A percentile compares a stretch with the other conserved stretches of the same genome.
phyloP scores from a whole-genome alignment of 2,113 vertebrate genomes.

The Rhea americana region DNA sequence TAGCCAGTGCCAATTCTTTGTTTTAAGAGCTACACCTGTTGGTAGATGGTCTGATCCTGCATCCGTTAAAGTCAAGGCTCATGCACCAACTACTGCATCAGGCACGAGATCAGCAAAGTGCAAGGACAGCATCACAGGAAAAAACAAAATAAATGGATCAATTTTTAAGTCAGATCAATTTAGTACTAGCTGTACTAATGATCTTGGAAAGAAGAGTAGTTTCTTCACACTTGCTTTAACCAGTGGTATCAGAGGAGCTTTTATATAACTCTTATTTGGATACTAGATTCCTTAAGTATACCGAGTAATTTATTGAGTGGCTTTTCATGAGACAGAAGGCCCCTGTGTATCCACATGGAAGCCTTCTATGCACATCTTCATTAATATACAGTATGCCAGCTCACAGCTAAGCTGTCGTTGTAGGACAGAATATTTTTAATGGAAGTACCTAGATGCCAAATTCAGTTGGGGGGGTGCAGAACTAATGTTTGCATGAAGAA shows the following conservation, averaged over 20 bases:
- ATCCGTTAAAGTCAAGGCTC: not conserved
- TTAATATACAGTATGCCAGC: not conserved
- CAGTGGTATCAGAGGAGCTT: not conserved
- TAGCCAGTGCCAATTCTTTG: not conserved
- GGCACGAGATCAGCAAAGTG: accelerated
- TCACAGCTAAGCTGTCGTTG: not conserved
- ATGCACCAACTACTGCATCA: not conserved
- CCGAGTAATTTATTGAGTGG: not conserved
- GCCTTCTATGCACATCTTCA: not conserved
- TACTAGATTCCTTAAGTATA: not conserved
- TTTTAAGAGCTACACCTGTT: not conserved
- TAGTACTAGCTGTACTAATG: not conserved
- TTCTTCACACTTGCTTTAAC: not conserved
- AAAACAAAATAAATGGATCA: not conserved
- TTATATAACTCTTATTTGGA: not conserved
- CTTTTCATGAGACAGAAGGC: not conserved
- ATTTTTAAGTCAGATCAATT: not conserved
- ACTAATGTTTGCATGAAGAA: not conserved
- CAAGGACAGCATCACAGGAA: not conserved
- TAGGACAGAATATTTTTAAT: not conserved
- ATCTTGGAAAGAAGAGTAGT: not conserved
- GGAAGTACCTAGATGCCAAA: not conserved
- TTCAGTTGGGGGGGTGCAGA: not conserved
- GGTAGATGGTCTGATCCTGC: not conserved
- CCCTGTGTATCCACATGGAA: not conserved